These are phyloP conservation scores for Cheilinus undulatus DNA, from an alignment of 2,113 vertebrate genomes.

Conservation along the genomic window DNA sequence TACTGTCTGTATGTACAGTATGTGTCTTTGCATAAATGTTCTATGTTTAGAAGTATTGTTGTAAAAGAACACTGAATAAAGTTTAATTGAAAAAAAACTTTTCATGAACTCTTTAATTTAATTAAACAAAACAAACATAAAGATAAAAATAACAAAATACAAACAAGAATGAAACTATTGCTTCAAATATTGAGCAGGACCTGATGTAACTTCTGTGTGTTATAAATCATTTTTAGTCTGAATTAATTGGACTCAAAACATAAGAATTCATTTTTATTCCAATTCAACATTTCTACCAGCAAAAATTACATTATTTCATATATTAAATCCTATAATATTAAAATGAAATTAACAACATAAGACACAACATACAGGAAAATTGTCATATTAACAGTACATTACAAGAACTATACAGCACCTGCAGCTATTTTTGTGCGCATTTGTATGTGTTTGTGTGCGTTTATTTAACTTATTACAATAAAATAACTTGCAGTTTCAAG, in stretches of 20 bases:
- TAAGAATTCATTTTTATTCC: constrained; percentile 38
- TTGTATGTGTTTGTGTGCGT: not conserved
- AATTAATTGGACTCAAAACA: not conserved
- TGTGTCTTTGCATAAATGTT: no score
- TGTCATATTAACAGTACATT: constrained; percentile 3
- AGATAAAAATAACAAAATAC: no score
- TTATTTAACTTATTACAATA: not conserved
- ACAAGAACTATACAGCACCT: constrained; percentile 15
- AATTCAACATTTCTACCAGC: constrained; percentile 14
- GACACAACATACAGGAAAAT: constrained; percentile 35
- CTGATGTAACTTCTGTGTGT: no score
- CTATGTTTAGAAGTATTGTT: no score
- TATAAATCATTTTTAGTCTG: not conserved
- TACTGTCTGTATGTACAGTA: no score
- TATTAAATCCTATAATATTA: constrained; percentile 85
- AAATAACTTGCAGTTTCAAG: constrained; percentile 33
- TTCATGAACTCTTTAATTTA: no score
- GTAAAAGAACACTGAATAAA: no score
- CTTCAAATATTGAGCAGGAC: constrained; percentile 32
- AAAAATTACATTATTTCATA: constrained; percentile 81
- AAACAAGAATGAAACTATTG: constrained; percentile 28
- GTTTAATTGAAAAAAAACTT: no score
- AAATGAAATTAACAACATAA: constrained; percentile 61
- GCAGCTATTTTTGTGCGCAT: constrained; percentile 6
- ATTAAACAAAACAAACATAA: no score